These are phyloP conservation scores for Cephus runcator DNA, from an alignment of 2,888 invertebrate genomes.

Conservation along the genomic window DNA sequence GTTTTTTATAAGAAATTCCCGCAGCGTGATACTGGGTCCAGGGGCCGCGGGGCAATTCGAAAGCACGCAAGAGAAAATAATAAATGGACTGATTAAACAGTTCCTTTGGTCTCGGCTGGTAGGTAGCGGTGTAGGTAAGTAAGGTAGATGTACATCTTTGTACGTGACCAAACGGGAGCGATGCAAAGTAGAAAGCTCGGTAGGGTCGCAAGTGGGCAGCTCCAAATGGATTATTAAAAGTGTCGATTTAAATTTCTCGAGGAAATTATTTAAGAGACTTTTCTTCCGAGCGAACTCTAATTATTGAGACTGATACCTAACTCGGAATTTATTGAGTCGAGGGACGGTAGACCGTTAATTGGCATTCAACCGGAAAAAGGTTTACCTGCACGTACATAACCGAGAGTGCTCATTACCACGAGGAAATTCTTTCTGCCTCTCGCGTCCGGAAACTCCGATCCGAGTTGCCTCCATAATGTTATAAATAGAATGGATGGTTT, in stretches of 20 bases:
- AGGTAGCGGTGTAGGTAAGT: background rate
- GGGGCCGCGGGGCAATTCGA: background rate
- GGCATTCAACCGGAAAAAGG: constrained; percentile 39
- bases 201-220: background rate
- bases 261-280: background rate
- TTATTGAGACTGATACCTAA: background rate
- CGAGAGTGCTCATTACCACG: constrained; percentile 37
- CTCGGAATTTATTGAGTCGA: background rate
- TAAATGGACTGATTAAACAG: background rate
- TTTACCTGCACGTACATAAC: constrained; percentile 28
- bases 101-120: background rate
- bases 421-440: background rate
- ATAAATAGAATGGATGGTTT: background rate
- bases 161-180: background rate
- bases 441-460: background rate
- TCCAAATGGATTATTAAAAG: background rate
- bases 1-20: background rate
- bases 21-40: background rate
- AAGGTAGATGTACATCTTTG: background rate
- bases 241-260: background rate
- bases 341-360: constrained; percentile 35
- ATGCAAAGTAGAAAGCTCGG: background rate
- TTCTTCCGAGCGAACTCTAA: background rate
- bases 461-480: background rate
- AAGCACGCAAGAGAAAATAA: background rate